A percentile compares a stretch with the other conserved stretches of the same genome.
phyloP scores from a whole-genome alignment of 2,888 invertebrate genomes.

The Octodonta nipae region DNA sequence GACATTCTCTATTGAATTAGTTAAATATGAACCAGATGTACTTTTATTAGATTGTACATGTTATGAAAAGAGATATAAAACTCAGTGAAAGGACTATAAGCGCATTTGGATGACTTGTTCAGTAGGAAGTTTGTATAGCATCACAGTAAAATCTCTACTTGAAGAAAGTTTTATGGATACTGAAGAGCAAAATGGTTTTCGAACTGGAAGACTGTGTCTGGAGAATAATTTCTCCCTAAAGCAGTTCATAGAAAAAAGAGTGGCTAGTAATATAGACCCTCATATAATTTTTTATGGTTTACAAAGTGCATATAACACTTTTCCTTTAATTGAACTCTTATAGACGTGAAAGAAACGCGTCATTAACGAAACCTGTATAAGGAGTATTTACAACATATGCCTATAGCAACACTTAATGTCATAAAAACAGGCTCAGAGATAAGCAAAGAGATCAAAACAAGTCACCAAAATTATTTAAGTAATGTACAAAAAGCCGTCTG shows the following conservation, averaged over 20 bases:
- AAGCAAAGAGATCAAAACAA: background rate
- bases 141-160: too few species aligned
- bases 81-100: background rate
- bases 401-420: background rate
- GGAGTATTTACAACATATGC: background rate
- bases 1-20: too few species aligned
- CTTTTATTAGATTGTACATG: too few species aligned
- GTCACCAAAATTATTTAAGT: background rate
- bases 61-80: background rate
- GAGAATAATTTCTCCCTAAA: constrained; percentile 1
- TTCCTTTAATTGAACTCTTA: background rate
- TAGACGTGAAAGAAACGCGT: background rate
- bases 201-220: background rate
- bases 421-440: background rate
- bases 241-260: constrained; percentile 3
- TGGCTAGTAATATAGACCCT: background rate
- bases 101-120: background rate
- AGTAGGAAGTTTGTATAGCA: too few species aligned
- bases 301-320: background rate
- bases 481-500: background rate
- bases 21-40: too few species aligned
- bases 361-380: background rate
- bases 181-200: constrained; percentile 3
- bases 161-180: background rate
- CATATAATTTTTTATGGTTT: constrained; percentile 1